Evolutionary conservation across 2,888 invertebrate genomes (phyloP), one percentile per base, ranked within the genome.

Genomic region (Anagyrus pseudococci): DNA sequence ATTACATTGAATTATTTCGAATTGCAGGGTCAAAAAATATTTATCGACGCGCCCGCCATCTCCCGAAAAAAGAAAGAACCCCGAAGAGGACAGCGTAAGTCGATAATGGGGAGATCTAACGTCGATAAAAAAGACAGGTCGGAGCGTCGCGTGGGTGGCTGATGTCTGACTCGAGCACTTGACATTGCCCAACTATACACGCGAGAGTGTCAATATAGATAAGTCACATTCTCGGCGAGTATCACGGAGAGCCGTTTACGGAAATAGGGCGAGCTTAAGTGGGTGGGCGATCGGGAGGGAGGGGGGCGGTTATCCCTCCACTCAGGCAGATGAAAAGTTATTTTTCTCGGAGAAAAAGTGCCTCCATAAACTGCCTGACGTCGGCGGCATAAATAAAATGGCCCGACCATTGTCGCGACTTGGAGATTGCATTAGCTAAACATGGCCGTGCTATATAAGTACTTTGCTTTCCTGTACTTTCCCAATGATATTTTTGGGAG

Each of bases 1-100:
- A n/a, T n/a, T n/a, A n/a, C n/a, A n/a, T n/a, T n/a, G n/a, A n/a
- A n/a, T 20, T 20, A 49, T 37, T 61, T 25, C 22, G 29, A 37
- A 25, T 23, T 54, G 22, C 26, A 26, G 50, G 22, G 29, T 8
- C 22, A 49, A 63, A 62, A 65, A 57, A 55, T 53, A 47, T 25
- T 58, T 59, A 41, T 52, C 73, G 73, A 75, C 61, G 57, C 64
- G 53, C 62, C 71, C 71, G 72, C 75, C 78, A 78, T 74, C 78
- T 74, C 44, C 69, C 68, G 69, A 58, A 69, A 58, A 57, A 58
- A 25, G 52, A 41, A 56, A 49, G 65, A 76, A 76, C 68, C 71
- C 63, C 56, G 53, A 48, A 47, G n/a, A 41, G 37, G 8, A 33
- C 46, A 58, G 49, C 50, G 40, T 33, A 40, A 54, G 68, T 69